Base-by-base conservation (phyloP, 2,888 invertebrate genomes). In the Macrophya alboannulata region DNA sequence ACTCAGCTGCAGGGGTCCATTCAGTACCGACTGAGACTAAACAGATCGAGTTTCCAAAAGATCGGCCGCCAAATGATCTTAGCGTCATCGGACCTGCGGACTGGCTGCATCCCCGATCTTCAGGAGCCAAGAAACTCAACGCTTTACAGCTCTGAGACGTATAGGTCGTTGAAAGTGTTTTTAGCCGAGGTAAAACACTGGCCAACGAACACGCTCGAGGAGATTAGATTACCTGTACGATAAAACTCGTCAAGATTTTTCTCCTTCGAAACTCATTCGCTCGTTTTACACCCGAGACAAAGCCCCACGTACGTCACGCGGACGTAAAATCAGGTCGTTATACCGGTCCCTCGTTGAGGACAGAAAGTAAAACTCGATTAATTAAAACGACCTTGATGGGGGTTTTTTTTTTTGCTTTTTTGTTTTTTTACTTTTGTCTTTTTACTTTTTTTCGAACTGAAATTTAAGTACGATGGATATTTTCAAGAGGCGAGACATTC, bases 31-130 rank as follows among this genome's bases (percentile, higher is more conserved):
- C 88, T 88, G 87, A 91, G 91, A 91, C 91, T 90, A 92, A 92
- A 92, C 91, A 91, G 90, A 92, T 92, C 92, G 89, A 89, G 89
- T 92, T 92, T 90, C 92, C 87, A 85, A 90, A 91, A 91, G 91
- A 89, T 90, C 88, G 87, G 65, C 90, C 91, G 91, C 87, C 89
- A 86, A 90, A 89, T 89, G 89, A 91, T 91, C 90, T 90, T 89
- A 89, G 90, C 89, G 90, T 90, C 89, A 89, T 90, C 89, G 90
- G 88, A 86, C 86, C 87, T 86, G 89, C 86, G 88, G 90, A 90
- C 90, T 89, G 89, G 89, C 89, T 84, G 68, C 21, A 62, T 51
- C 82, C 82, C 43, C 85, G 79, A 55, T 21, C 51, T 17, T 25
- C 84, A 21, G 51, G 74, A 25, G 21, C 21, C 12, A 45, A 74